Conservation (phyloP, 2,797 vertebrate species). For the Ceryle rudis region DNA sequence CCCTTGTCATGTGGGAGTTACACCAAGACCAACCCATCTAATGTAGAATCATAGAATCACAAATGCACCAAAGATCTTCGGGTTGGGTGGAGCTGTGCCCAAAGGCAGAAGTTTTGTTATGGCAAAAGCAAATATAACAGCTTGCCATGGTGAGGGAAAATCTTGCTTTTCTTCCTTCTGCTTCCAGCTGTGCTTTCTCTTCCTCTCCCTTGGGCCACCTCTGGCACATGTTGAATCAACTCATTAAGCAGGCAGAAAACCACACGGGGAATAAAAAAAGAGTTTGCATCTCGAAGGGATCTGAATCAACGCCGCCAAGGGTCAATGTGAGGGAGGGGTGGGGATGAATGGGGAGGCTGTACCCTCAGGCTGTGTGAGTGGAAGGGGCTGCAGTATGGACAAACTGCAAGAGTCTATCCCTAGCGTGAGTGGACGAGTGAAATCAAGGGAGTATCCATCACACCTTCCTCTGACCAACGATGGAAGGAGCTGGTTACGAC, state of each 20-base stretch:
- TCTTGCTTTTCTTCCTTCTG: not conserved
- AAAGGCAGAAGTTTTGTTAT: not conserved
- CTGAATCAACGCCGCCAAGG: not conserved
- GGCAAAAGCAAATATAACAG: not conserved
- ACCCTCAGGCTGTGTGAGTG: accelerated
- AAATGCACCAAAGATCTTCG: not conserved
- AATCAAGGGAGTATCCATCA: not conserved
- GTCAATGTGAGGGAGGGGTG: not conserved
- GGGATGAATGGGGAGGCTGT: not conserved
- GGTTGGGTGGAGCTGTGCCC: not conserved
- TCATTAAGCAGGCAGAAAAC: not conserved
- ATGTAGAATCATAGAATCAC: too few relatives aligned
- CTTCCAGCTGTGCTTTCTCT: slow-evolving; percentile 14
- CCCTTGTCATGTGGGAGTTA: not conserved
- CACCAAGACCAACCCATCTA: not conserved
- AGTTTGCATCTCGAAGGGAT: not conserved
- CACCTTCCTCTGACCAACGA: not conserved
- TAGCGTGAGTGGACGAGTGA: not conserved
- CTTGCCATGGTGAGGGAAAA: not conserved
- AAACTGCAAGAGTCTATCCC: not conserved
- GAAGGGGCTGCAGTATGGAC: not conserved
- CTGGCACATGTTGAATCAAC: not conserved
- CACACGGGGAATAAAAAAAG: not conserved
- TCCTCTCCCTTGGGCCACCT: not conserved
- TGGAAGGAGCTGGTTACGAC: not conserved